phyloP scores from a whole-genome alignment of 2,113 vertebrate genomes.

The Vicugna pacos region DNA sequence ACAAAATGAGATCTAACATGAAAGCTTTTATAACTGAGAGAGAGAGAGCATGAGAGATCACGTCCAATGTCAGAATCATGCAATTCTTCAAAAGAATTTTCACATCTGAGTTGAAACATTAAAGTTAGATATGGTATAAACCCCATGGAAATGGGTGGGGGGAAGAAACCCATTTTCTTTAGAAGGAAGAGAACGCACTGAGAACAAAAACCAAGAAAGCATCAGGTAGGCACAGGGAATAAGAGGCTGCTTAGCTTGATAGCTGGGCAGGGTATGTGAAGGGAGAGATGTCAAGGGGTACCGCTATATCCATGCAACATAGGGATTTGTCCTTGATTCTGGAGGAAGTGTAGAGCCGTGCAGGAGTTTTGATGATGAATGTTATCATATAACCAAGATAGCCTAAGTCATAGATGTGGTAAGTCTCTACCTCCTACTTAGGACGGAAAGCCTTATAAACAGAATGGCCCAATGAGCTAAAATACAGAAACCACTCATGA shows the following conservation, averaged over 20 bases:
- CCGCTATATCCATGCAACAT: neutral
- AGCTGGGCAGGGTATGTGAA: neutral
- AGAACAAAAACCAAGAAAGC: neutral
- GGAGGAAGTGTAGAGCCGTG: neutral
- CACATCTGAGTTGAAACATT: neutral
- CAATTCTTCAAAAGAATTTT: neutral
- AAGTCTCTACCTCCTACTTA: neutral
- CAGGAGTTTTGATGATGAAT: neutral
- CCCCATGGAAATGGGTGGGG: neutral
- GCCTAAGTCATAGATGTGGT: neutral
- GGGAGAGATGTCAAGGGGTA: neutral
- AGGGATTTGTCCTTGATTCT: neutral
- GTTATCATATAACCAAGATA: neutral
- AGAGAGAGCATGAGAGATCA: neutral
- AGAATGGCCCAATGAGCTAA: neutral
- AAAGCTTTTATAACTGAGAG: neutral
- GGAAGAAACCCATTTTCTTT: neutral
- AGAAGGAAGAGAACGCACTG: neutral
- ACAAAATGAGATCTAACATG: slow-evolving; percentile 11
- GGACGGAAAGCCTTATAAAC: slow-evolving; percentile 7
- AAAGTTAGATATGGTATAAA: neutral
- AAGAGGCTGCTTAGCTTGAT: neutral
- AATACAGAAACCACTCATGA: neutral
- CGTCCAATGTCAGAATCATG: neutral
- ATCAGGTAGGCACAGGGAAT: too few species aligned